These are phyloP conservation scores for Caranx melampygus DNA, from an alignment of 2,113 vertebrate species.

Conservation along the genomic window DNA sequence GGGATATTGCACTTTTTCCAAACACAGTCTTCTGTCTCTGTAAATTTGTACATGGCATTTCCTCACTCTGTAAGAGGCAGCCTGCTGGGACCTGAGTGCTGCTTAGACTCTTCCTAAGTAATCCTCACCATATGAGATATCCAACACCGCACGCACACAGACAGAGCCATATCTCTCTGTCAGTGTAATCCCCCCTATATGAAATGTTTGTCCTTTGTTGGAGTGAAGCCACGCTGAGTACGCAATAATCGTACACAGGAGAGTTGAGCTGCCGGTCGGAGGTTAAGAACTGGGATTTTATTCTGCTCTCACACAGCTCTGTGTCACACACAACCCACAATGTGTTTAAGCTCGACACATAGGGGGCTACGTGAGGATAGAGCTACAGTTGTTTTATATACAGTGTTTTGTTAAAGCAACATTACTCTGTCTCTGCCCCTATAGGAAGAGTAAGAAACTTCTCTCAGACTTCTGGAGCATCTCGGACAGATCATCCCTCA, in stretches of 20 bases:
- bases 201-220: slow-evolving; percentile 71
- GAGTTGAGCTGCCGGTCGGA: slow-evolving; percentile 29
- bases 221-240: slow-evolving; percentile 36
- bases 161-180: slow-evolving; percentile 17
- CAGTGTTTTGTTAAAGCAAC: not conserved
- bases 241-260: slow-evolving; percentile 49
- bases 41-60: slow-evolving; percentile 42
- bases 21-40: slow-evolving; percentile 25
- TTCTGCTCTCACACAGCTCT: slow-evolving; percentile 11
- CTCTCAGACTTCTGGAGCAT: slow-evolving; percentile 81
- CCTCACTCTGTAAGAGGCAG: slow-evolving; percentile 30
- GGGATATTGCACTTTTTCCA: not conserved
- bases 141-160: slow-evolving; percentile 12
- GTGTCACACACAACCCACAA: not conserved
- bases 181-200: slow-evolving; percentile 74
- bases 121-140: slow-evolving; percentile 73
- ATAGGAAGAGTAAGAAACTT: slow-evolving; percentile 78
- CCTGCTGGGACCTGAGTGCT: slow-evolving; percentile 53
- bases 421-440: slow-evolving; percentile 37
- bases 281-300: slow-evolving; percentile 49
- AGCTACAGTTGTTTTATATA: not conserved
- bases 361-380: not conserved
- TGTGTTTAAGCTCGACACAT: not conserved
- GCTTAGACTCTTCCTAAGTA: slow-evolving; percentile 55
- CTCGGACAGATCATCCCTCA: slow-evolving; percentile 75